Evolutionary conservation across 2,797 vertebrate genomes (phyloP).

Genomic region (Mus caroli): DNA sequence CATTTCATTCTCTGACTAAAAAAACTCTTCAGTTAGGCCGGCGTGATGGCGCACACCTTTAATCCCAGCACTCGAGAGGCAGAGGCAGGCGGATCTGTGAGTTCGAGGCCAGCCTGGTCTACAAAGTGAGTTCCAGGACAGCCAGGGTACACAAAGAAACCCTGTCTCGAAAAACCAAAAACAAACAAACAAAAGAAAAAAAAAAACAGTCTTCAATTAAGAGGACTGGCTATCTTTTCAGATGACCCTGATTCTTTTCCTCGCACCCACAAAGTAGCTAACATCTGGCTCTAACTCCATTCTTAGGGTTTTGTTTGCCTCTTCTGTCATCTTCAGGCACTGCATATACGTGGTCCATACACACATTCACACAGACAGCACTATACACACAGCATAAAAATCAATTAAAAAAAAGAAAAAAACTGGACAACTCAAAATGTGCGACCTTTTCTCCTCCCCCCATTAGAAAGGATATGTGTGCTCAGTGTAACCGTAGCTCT

Average conservation of each 20-base stretch:
- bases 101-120: too few relatives aligned
- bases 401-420: not conserved
- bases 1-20: conserved; percentile 41
- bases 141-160: too few relatives aligned
- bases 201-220: not conserved
- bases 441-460: not conserved
- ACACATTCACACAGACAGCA: not conserved
- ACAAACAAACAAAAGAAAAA: too few relatives aligned
- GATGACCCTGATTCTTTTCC: not conserved
- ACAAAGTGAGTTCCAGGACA: too few relatives aligned
- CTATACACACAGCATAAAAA: not conserved
- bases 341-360: not conserved
- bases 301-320: not conserved
- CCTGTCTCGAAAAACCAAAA: too few relatives aligned
- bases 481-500: not conserved
- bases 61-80: too few relatives aligned
- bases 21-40: not conserved
- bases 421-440: not conserved
- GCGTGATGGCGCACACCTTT: too few relatives aligned
- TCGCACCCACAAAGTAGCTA: not conserved
- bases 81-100: too few relatives aligned
- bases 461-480: not conserved
- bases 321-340: not conserved
- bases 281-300: not conserved
- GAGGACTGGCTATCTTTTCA: not conserved